phyloP scores from a whole-genome alignment of 2,113 vertebrate genomes.

The Pseudorectes ferrugineus region DNA sequence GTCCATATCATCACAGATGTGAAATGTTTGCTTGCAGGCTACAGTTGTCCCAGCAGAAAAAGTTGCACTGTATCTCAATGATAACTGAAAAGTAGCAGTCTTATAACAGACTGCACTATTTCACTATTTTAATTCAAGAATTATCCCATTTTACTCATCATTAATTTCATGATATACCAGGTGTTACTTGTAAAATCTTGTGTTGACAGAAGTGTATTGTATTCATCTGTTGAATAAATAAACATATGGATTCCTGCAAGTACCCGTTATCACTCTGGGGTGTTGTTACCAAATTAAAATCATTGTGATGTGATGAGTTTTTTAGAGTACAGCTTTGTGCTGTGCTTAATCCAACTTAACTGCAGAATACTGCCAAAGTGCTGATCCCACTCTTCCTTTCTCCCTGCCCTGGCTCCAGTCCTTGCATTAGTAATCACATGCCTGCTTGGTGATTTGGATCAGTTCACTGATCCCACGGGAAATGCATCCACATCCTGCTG shows the following conservation, averaged over 20 bases:
- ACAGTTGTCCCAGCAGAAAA: background rate
- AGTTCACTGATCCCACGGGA: background rate
- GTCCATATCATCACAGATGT: background rate
- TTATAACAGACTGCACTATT: background rate
- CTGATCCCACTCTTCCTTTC: constrained; percentile 24
- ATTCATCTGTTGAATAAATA: background rate
- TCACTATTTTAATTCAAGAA: background rate
- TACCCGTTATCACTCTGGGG: background rate
- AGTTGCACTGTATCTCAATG: background rate
- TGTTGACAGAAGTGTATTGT: background rate
- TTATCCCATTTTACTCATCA: background rate
- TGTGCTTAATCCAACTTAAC: background rate
- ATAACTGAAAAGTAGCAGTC: background rate
- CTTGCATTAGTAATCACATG: background rate
- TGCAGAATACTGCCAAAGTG: background rate
- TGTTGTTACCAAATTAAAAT: background rate
- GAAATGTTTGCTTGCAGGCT: background rate
- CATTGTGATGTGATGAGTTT: background rate
- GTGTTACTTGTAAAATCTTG: background rate
- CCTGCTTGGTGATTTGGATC: background rate
- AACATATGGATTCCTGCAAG: background rate
- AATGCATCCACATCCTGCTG: background rate
- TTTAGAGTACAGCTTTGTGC: background rate
- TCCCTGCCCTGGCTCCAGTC: background rate
- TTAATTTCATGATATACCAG: background rate